A percentile compares a stretch with the other conserved stretches of the same genome.
These are phyloP conservation scores for Dione juno DNA, from an alignment of 2,888 invertebrate genomes.

Conservation along the genomic window DNA sequence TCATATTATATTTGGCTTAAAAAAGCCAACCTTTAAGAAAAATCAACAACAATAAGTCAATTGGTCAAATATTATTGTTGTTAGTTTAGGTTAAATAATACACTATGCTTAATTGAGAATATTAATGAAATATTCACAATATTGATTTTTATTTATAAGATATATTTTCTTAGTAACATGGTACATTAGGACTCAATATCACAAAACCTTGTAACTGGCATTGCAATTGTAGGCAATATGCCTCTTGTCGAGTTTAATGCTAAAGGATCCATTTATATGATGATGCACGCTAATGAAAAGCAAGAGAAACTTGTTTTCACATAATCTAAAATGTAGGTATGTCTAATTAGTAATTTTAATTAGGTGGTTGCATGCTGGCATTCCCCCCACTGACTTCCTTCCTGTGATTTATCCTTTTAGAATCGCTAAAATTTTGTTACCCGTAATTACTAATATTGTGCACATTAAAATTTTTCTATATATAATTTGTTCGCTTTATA, in stretches of 20 bases:
- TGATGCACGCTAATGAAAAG: conserved; percentile 10
- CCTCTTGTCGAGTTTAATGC: neutral
- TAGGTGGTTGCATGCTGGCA: neutral
- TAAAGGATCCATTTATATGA: conserved; percentile 11
- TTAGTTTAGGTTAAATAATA: no score
- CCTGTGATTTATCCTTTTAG: neutral
- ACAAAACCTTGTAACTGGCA: conserved; percentile 14
- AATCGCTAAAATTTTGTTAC: neutral
- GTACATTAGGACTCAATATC: neutral
- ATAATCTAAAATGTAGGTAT: conserved; percentile 17
- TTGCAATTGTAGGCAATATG: conserved; percentile 9
- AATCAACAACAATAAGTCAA: no score
- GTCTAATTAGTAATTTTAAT: conserved; percentile 16
- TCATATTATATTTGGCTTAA: no score
- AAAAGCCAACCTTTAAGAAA: no score
- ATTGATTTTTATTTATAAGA: neutral
- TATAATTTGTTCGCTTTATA: no score
- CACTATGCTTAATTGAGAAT: no score
- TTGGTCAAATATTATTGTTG: no score
- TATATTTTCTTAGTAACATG: neutral
- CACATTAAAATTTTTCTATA: no score
- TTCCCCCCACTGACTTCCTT: neutral
- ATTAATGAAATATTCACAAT: no score
- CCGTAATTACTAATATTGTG: neutral
- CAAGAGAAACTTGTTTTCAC: conserved; percentile 21